Evolutionary conservation across 37 sponge, comb jelly and placozoan genomes (phyloP), one percentile per base, ranked within the genome.

Genomic region (Aplysina aerophoba): DNA sequence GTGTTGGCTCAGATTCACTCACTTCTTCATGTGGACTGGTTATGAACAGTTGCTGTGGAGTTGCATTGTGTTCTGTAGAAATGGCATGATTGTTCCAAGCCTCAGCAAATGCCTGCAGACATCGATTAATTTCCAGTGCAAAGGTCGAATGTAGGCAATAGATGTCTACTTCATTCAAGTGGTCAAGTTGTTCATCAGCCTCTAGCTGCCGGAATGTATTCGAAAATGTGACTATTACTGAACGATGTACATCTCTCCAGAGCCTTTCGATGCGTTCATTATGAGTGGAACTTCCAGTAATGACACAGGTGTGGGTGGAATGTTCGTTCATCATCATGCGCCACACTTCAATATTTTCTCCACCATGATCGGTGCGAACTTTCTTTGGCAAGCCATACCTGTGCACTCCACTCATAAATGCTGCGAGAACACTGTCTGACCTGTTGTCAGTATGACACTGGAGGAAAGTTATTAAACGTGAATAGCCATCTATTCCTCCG

Each of bases 331-430:
- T 58, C 59, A 58, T 15, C 15, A 17, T 17, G 19, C 17, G 59
- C 59, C 59, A 58, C 59, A 20, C 59, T 58, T 58, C 59, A 58
- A 58, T 58, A 58, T 58, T 58, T 17, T 58, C 59, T 20, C 59
- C 59, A 58, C 59, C 59, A 58, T 17, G 17, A 58, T 58, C 80
- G 6, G 80, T 79, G 19, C 56, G 80, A 30, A 79, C 80, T 13
- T 55, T 79, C 28, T 16, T 30, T 53, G 57, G 55, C 17, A 58
- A 58, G 59, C 59, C 59, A 58, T 20, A 58, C 17, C 59, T 58
- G 15, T 58, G 59, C 59, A 58, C 59, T 17, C 59, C 17, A 58
- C 17, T 58, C 59, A 58, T 20, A 58, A 58, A 58, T 20, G 59
- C 59, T 17, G 59, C 59, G 15, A 58, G 59, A 58, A 58, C 17